These are phyloP conservation scores for Pherbina coryleti DNA, from an alignment of 2,888 invertebrate species.

Conservation along the genomic window DNA sequence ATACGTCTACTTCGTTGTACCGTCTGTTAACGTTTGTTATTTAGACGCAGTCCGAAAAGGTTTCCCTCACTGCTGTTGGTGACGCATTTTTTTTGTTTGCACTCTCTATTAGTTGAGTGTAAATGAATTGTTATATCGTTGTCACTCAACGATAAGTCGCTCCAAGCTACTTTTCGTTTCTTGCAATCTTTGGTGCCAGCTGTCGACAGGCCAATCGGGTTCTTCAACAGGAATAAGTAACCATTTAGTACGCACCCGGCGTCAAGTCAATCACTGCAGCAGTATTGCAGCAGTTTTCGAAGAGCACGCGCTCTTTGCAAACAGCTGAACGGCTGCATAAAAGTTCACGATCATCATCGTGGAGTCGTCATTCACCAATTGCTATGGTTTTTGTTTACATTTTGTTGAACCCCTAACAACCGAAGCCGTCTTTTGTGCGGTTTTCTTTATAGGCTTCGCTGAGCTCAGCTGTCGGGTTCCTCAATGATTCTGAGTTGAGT, in stretches of 20 bases:
- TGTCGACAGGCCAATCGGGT: neutral
- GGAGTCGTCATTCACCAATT: neutral
- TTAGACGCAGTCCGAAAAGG: neutral
- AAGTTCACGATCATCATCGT: neutral
- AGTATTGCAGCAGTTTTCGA: neutral
- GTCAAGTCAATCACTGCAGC: neutral
- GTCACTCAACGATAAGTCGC: neutral
- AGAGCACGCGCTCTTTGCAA: neutral
- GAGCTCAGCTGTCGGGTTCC: conserved; percentile 25
- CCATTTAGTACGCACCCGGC: neutral
- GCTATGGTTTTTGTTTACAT: conserved; percentile 13
- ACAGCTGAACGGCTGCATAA: neutral
- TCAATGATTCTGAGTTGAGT: conserved; percentile 1
- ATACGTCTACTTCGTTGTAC: conserved; percentile 24
- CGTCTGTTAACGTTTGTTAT: conserved; percentile 35
- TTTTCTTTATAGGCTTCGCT: conserved; percentile 1
- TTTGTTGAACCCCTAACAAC: neutral
- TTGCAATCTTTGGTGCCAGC: neutral
- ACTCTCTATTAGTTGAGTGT: neutral
- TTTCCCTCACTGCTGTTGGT: conserved; percentile 8
- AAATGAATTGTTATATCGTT: neutral
- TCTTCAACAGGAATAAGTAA: neutral
- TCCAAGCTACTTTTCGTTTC: neutral
- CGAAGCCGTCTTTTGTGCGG: conserved; percentile 18
- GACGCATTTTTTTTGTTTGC: neutral